Evolutionary conservation across 2,888 invertebrate species (phyloP), one percentile per base, ranked within the genome.

Genomic region (Eupeodes luniger): DNA sequence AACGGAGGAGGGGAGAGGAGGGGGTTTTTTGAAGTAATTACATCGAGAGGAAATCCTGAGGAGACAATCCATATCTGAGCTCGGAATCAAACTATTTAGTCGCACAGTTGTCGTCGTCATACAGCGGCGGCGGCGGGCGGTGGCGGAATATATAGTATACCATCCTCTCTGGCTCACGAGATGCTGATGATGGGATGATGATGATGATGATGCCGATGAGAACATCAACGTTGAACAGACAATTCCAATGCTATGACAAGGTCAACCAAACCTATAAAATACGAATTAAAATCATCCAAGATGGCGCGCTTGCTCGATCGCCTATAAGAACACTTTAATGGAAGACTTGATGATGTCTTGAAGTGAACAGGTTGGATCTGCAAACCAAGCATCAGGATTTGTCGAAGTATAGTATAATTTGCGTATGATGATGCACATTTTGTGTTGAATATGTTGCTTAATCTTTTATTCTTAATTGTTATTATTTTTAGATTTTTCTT

Each of bases 191-290:
- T 36, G 36, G 7, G 5, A 36, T 5, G 36, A 47, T 47, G 47
- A 47, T 47, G 64, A 16, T 64, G 47, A 19, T 66, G 44, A 16
- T 27, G 49, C 4, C 49, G 9, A 67, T 69, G 69, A 40, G 69
- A 69, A 69, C 53, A 5, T n/a, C 66, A 72, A 7, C 59, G 34
- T n/a, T 12, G 19, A 14, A 2, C 66, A 34, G 10, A 55, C 51
- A n/a, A 55, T 55, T 16, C 44, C 57, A 70, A 64, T 53, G 77
- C 85, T 78, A 81, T 89, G 89, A 89, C 89, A 89, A 89, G 89
- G 89, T 89, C 85, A 89, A 89, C 75, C 76, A 85, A 89, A 79
- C 85, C 57, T 66, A 89, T 82, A 85, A 89, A 85, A 89, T 85
- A 76, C 70, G 85, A 78, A 85, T 89, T 89, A 89, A 89, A 89